Evolutionary conservation across 1,140 invertebrate species (phyloP).

Genomic region (Wiebesia pumilae): DNA sequence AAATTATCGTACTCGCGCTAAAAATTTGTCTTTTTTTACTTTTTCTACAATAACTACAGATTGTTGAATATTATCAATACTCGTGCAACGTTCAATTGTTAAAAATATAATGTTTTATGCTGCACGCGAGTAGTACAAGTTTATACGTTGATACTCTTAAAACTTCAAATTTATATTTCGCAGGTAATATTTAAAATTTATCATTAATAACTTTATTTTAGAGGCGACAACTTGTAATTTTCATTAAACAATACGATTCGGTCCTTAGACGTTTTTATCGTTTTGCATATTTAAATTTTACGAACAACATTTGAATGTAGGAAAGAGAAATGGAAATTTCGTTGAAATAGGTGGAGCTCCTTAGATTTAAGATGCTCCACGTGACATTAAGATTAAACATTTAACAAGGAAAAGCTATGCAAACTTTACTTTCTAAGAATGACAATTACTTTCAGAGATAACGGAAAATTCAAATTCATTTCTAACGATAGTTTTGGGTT

Average conservation of each 20-base stretch:
- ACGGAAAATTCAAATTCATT: neutral
- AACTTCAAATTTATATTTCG: no score
- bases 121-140: no score
- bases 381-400: neutral
- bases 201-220: neutral
- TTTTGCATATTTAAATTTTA: neutral
- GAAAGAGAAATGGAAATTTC: neutral
- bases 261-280: neutral
- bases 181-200: neutral
- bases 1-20: no score
- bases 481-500: slow-evolving; percentile 47
- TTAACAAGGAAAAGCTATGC: neutral
- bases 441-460: neutral
- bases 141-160: no score
- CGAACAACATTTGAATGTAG: neutral
- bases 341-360: neutral
- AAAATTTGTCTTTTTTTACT: no score
- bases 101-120: neutral
- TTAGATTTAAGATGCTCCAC: neutral
- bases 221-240: neutral
- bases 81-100: neutral
- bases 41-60: no score
- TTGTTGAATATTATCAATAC: neutral
- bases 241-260: neutral
- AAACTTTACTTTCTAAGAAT: neutral